Evolutionary conservation across 2,797 vertebrate species (phyloP).

Genomic region (Anguilla pacifica): DNA sequence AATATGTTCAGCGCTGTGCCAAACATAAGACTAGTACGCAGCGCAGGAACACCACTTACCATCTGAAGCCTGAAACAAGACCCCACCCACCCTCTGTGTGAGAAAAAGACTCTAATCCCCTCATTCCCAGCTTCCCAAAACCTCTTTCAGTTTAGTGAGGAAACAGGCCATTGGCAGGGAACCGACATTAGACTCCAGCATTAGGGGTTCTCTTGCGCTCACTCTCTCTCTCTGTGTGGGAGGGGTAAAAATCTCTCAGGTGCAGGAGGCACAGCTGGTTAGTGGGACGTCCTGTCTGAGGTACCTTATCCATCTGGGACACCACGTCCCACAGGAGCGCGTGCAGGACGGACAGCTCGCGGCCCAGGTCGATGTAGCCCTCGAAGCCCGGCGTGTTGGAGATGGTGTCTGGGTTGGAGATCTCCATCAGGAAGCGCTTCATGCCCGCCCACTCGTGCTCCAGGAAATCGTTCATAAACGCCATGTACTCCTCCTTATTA

Average conservation of each 20-base stretch:
- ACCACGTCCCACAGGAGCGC: slow-evolving; percentile 92
- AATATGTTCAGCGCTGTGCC: not conserved
- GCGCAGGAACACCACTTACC: not conserved
- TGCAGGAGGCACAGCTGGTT: not conserved
- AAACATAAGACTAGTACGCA: not conserved
- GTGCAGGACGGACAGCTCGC: slow-evolving; percentile 91
- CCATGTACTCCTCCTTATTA: slow-evolving; percentile 98
- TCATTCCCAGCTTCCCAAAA: not conserved
- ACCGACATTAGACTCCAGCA: not conserved
- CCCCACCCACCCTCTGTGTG: not conserved
- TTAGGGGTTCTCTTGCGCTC: slow-evolving; percentile 3
- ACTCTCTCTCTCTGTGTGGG: not conserved
- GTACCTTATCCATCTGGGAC: slow-evolving; percentile 94
- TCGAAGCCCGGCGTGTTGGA: slow-evolving; percentile 90
- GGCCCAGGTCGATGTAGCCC: slow-evolving; percentile 93
- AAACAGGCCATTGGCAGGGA: not conserved
- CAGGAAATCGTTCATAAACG: slow-evolving; percentile 97
- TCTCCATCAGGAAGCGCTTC: slow-evolving; percentile 93
- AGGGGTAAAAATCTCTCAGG: not conserved
- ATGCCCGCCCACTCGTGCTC: slow-evolving; percentile 96
- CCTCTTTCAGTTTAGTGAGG: not conserved
- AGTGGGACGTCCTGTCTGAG: slow-evolving; percentile 5
- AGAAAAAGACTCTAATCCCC: not conserved
- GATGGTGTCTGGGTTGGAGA: slow-evolving; percentile 90
- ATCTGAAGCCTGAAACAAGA: not conserved